phyloP scores from a whole-genome alignment of 2,888 invertebrate genomes.

The Mythimna pallens region DNA sequence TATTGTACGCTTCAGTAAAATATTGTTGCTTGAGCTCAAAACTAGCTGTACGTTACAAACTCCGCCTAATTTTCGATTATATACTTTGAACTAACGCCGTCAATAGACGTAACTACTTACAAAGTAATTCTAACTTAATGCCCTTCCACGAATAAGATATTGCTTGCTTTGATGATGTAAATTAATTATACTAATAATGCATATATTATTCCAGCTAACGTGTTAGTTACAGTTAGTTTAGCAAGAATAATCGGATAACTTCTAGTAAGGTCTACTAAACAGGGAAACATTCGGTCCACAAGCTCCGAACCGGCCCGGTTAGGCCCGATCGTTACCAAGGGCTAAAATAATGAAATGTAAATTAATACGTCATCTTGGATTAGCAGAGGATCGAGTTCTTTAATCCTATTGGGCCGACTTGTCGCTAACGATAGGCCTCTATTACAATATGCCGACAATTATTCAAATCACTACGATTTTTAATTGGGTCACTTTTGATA shows the following conservation, averaged over 20 bases:
- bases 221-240: constrained; percentile 28
- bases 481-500: constrained; percentile 66
- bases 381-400: constrained; percentile 73
- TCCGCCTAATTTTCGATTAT: constrained; percentile 37
- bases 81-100: constrained; percentile 42
- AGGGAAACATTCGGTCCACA: constrained; percentile 51
- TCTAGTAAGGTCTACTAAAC: constrained; percentile 28
- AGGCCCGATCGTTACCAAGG: constrained; percentile 55
- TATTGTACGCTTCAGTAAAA: constrained; percentile 17
- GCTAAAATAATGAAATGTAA: constrained; percentile 79
- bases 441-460: constrained; percentile 61
- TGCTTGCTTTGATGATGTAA: constrained; percentile 44
- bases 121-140: constrained; percentile 48
- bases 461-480: constrained; percentile 64
- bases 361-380: constrained; percentile 82
- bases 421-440: constrained; percentile 72
- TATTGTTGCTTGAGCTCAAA: constrained; percentile 15
- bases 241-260: constrained; percentile 41
- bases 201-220: constrained; percentile 13
- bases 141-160: constrained; percentile 39
- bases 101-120: constrained; percentile 39
- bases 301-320: constrained; percentile 49
- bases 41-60: constrained; percentile 10
- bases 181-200: constrained; percentile 32
- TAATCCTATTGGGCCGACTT: constrained; percentile 77